Conservation (phyloP, 2,113 vertebrate genomes). For the Synchiropus splendidus region DNA sequence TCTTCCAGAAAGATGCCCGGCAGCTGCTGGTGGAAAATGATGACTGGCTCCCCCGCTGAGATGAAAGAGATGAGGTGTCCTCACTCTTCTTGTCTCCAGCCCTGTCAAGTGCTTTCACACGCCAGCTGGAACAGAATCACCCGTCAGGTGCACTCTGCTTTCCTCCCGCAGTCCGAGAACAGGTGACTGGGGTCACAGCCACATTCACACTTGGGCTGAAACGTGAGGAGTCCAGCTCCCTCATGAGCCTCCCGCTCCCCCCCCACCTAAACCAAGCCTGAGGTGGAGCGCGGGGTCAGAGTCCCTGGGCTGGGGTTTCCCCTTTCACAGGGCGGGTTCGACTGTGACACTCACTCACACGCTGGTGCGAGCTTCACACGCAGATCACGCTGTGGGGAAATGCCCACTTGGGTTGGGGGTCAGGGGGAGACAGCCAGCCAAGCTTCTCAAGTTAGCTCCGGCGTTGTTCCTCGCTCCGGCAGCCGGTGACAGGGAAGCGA, state of each 20-base stretch:
- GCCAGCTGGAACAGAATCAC: too few species aligned
- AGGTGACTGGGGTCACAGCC: conserved; percentile 10
- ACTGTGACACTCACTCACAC: conserved; percentile 24
- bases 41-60: too few species aligned
- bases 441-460: conserved; percentile 20
- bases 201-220: conserved; percentile 25
- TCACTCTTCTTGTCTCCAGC: too few species aligned
- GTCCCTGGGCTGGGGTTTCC: conserved; percentile 47
- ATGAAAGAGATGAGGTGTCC: too few species aligned
- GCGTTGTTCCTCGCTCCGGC: conserved; percentile 32
- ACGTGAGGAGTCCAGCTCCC: conserved; percentile 29
- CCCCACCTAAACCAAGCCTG: conserved; percentile 25
- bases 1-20: too few species aligned
- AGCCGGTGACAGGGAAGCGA: conserved; percentile 5
- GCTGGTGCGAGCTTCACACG: conserved; percentile 10
- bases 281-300: conserved; percentile 29
- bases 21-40: too few species aligned
- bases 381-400: conserved; percentile 17
- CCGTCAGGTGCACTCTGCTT: too few species aligned
- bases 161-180: too few species aligned
- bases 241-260: conserved; percentile 32
- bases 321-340: conserved; percentile 46
- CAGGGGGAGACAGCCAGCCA: background rate
- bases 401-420: conserved; percentile 20
- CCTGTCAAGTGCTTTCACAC: too few species aligned